phyloP scores from a whole-genome alignment of 2,797 vertebrate genomes.

The Hephaestus fuliginosus region DNA sequence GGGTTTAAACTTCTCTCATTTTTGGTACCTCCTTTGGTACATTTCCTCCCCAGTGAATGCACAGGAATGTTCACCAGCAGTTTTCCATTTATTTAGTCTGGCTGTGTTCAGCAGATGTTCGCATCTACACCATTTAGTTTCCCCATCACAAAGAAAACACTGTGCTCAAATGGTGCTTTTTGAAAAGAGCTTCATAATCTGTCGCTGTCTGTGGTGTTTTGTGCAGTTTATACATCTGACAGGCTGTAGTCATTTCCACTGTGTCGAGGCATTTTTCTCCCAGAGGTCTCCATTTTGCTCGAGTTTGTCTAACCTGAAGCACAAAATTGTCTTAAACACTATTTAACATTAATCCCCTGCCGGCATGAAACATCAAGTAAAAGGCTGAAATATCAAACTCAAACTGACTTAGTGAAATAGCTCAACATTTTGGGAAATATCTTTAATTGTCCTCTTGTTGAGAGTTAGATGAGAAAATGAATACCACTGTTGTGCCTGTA shows the following conservation, averaged over 20 bases:
- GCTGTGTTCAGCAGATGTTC: conserved; percentile 44
- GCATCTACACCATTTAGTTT: conserved; percentile 37
- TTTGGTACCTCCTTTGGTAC: conserved; percentile 1
- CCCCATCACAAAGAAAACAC: conserved; percentile 48
- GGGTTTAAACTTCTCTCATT: background rate
- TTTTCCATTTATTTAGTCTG: conserved; percentile 55
- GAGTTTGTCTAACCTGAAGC: conserved; percentile 28
- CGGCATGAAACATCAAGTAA: conserved; percentile 30
- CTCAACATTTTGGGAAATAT: background rate
- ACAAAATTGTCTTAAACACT: conserved; percentile 20
- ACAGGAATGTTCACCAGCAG: conserved; percentile 67
- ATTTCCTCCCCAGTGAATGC: conserved; percentile 19
- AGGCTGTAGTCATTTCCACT: conserved; percentile 1
- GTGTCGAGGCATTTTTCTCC: conserved; percentile 16
- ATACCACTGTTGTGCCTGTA: background rate
- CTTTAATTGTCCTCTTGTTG: background rate
- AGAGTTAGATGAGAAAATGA: background rate
- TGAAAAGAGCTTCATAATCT: conserved; percentile 21
- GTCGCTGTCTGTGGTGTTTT: conserved; percentile 46
- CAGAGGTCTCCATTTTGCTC: conserved; percentile 25
- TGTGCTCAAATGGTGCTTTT: conserved; percentile 44
- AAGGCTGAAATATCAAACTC: background rate
- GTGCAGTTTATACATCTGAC: conserved; percentile 32
- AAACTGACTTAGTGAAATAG: background rate
- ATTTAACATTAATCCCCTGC: background rate